These are phyloP conservation scores for Darevskia mixta DNA, from an alignment of 2,797 vertebrate species.

Conservation along the genomic window DNA sequence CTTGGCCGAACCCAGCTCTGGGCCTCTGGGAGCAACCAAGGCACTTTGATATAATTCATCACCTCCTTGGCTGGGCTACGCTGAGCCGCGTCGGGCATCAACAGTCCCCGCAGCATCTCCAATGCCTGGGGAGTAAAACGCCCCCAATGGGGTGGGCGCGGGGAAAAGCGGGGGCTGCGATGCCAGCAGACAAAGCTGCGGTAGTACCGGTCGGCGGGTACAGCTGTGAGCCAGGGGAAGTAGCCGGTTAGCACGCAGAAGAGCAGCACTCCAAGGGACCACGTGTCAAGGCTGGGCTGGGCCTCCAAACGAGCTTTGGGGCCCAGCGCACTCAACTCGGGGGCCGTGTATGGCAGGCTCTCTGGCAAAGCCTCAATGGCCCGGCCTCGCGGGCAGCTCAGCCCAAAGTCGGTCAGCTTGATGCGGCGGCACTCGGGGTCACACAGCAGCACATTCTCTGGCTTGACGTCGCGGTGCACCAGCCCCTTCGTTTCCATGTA, in stretches of 20 bases:
- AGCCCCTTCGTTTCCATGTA: slow-evolving; percentile 89
- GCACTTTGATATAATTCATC: slow-evolving; percentile 83
- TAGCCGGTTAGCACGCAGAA: slow-evolving; percentile 90
- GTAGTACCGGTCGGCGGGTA: slow-evolving; percentile 64
- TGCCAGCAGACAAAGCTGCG: slow-evolving; percentile 80
- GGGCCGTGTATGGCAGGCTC: slow-evolving; percentile 87
- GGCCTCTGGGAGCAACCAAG: slow-evolving; percentile 70
- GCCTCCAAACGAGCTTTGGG: slow-evolving; percentile 69
- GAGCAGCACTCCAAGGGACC: slow-evolving; percentile 88
- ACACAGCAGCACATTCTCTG: slow-evolving; percentile 91
- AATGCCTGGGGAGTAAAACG: slow-evolving; percentile 83
- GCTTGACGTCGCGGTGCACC: slow-evolving; percentile 92
- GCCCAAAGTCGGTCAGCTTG: slow-evolving; percentile 91
- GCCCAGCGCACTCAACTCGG: slow-evolving; percentile 72
- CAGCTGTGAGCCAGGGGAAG: slow-evolving; percentile 90
- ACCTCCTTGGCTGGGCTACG: slow-evolving; percentile 84
- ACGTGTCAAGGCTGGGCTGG: slow-evolving; percentile 87
- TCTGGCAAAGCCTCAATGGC: slow-evolving; percentile 66
- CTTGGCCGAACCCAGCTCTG: not conserved
- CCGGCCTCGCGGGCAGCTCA: slow-evolving; percentile 77
- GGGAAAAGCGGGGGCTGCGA: slow-evolving; percentile 70
- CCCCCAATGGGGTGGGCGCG: slow-evolving; percentile 80
- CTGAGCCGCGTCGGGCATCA: slow-evolving; percentile 82
- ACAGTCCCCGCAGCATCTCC: slow-evolving; percentile 85
- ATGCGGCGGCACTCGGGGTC: slow-evolving; percentile 83